Percentiles rank a stretch among this genome's conserved stretches.
These are phyloP conservation scores for Darevskia nairensis DNA, from an alignment of 2,797 vertebrate species.

Conservation along the genomic window DNA sequence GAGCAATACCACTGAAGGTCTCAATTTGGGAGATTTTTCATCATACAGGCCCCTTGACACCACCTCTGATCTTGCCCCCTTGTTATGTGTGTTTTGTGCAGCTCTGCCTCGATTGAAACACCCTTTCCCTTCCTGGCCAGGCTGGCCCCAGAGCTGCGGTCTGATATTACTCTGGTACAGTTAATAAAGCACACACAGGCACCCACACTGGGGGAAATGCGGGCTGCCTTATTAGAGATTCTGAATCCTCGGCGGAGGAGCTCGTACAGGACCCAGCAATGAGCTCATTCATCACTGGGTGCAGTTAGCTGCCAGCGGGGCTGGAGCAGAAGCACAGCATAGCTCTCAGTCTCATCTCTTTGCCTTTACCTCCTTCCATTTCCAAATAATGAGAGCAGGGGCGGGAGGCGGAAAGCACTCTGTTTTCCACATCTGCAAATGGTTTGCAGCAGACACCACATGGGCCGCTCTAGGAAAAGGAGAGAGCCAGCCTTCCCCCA, in stretches of 20 bases:
- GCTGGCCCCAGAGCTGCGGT: slow-evolving; percentile 17
- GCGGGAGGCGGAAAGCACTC: slow-evolving; percentile 5
- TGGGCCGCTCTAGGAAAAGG: background rate
- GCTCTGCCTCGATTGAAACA: background rate
- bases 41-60: background rate
- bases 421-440: slow-evolving; percentile 12
- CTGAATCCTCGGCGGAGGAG: slow-evolving; percentile 59
- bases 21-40: slow-evolving; percentile 40
- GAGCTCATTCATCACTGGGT: slow-evolving; percentile 68
- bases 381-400: slow-evolving; percentile 27
- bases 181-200: slow-evolving; percentile 58
- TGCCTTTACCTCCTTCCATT: slow-evolving; percentile 49
- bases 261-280: slow-evolving; percentile 42
- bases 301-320: slow-evolving; percentile 52
- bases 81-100: fast-evolving
- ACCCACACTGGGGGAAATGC: slow-evolving; percentile 29
- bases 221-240: slow-evolving; percentile 59
- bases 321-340: slow-evolving; percentile 17
- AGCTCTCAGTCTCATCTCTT: slow-evolving; percentile 36
- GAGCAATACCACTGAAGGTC: slow-evolving; percentile 3
- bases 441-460: slow-evolving; percentile 12
- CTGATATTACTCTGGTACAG: slow-evolving; percentile 58
- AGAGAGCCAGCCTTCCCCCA: background rate
- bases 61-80: slow-evolving; percentile 14
- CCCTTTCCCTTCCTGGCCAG: slow-evolving; percentile 3